Evolutionary conservation across 2,888 invertebrate genomes (phyloP).

Genomic region (Habrosyne pyritoides): DNA sequence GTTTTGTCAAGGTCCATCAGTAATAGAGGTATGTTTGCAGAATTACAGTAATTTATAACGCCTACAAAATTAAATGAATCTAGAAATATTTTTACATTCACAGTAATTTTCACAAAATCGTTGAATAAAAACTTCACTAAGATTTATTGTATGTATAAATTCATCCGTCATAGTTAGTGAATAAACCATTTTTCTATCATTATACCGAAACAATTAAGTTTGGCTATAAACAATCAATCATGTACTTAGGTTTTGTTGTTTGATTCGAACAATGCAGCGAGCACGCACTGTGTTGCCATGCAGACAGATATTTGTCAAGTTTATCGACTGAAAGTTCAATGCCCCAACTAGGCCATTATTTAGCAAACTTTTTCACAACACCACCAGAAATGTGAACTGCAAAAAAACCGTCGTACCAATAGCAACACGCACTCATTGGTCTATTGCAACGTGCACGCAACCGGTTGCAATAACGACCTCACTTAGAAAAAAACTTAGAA

Average conservation of each 20-base stretch:
- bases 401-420: slow-evolving; percentile 27
- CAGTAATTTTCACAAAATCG: too few species aligned
- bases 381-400: slow-evolving; percentile 4
- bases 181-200: too few species aligned
- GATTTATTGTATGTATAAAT: too few species aligned
- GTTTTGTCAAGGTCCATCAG: too few species aligned
- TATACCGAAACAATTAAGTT: too few species aligned
- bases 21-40: too few species aligned
- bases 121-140: too few species aligned
- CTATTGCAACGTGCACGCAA: slow-evolving; percentile 60
- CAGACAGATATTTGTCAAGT: not conserved
- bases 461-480: slow-evolving; percentile 44
- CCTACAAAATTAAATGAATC: too few species aligned
- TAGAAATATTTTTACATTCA: too few species aligned
- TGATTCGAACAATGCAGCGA: not conserved
- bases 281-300: not conserved
- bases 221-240: too few species aligned
- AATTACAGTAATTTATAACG: too few species aligned
- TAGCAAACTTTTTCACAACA: slow-evolving; percentile 10
- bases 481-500: slow-evolving; percentile 39
- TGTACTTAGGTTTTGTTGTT: not conserved
- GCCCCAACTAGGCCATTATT: slow-evolving; percentile 7
- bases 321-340: not conserved
- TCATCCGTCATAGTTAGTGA: too few species aligned
- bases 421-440: slow-evolving; percentile 61